phyloP scores from a whole-genome alignment of 2,888 invertebrate species.

The Osmoderma eremita region DNA sequence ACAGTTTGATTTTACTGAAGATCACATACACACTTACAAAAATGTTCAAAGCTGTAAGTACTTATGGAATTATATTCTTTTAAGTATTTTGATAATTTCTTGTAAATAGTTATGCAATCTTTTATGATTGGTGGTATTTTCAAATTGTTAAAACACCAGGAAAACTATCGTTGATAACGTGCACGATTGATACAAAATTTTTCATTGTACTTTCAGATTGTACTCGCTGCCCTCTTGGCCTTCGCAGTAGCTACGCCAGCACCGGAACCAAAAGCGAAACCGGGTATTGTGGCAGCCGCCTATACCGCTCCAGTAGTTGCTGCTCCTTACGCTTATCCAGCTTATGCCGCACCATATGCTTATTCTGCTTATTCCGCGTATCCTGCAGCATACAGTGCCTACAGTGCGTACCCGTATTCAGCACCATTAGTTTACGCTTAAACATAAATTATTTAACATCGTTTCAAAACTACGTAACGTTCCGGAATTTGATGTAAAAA shows the following conservation, averaged over 20 bases:
- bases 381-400: slow-evolving; percentile 46
- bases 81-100: not conserved
- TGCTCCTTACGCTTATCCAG: slow-evolving; percentile 45
- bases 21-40: slow-evolving; percentile 28
- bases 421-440: slow-evolving; percentile 38
- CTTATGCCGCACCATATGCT: slow-evolving; percentile 51
- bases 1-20: slow-evolving; percentile 1
- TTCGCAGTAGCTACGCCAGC: slow-evolving; percentile 65
- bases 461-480: slow-evolving; percentile 3
- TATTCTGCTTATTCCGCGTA: slow-evolving; percentile 38
- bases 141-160: no score
- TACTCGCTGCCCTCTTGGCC: slow-evolving; percentile 64
- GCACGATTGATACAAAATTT: no score
- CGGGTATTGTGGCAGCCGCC: slow-evolving; percentile 47
- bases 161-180: slow-evolving; percentile 3
- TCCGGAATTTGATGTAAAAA: not conserved
- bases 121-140: not conserved
- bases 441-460: not conserved
- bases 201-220: slow-evolving; percentile 61
- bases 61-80: not conserved
- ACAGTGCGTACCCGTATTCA: slow-evolving; percentile 49
- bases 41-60: slow-evolving; percentile 47
- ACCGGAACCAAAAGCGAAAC: slow-evolving; percentile 59
- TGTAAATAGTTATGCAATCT: not conserved
- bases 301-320: slow-evolving; percentile 49